A percentile compares a stretch with the other conserved stretches of the same genome.
Evolutionary conservation across 2,888 invertebrate genomes (phyloP).

Genomic region (Eucera pruinosa): DNA sequence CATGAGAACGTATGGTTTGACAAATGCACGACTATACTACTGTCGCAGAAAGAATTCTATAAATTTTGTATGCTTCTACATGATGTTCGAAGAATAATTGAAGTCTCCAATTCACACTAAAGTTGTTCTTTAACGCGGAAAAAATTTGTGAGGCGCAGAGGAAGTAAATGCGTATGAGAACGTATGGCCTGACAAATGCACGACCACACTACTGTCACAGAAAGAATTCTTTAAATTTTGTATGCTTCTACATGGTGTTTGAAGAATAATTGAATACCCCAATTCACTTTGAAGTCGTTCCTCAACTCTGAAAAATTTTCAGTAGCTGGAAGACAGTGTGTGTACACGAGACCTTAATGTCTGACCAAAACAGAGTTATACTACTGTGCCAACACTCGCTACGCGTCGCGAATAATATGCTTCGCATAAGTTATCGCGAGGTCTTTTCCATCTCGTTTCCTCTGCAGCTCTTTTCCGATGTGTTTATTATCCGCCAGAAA

Average conservation of each 20-base stretch:
- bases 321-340: too few relatives aligned
- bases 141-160: too few relatives aligned
- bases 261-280: too few relatives aligned
- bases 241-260: too few relatives aligned
- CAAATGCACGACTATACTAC: conserved; percentile 3
- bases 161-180: too few relatives aligned
- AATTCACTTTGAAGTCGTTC: too few relatives aligned
- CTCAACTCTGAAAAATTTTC: too few relatives aligned
- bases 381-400: too few relatives aligned
- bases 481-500: conserved; percentile 3
- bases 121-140: too few relatives aligned
- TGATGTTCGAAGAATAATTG: too few relatives aligned
- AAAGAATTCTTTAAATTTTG: background rate
- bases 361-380: conserved; percentile 6
- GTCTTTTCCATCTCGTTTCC: background rate
- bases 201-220: background rate
- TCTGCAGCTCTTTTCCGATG: background rate
- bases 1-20: background rate
- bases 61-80: too few relatives aligned
- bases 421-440: background rate
- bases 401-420: background rate
- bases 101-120: too few relatives aligned
- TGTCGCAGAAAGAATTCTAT: background rate
- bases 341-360: background rate
- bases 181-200: conserved; percentile 13